Evolutionary conservation across 2,113 vertebrate genomes (phyloP), one percentile per base, ranked within the genome.

Genomic region (Rallus limicola): DNA sequence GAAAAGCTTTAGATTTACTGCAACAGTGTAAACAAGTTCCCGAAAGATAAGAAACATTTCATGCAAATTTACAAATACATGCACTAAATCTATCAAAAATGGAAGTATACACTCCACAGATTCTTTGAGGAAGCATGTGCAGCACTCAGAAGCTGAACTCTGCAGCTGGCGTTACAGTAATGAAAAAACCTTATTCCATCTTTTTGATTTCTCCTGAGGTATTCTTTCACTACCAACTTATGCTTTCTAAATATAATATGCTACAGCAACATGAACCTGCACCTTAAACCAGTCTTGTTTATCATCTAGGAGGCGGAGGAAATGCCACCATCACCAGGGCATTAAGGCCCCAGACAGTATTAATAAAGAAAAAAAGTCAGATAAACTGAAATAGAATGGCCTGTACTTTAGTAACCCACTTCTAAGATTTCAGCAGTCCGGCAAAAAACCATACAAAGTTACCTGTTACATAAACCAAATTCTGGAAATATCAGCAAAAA

Each of bases 351-450:
- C 79, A 87, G 77, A 40, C 56, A 96, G 96, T 88, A 97, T 92
- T 97, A 95, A 96, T 92, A 97, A 94, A 89, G 93, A 90, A 95
- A 97, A 19, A 95, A 95, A 93, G 68, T 90, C 14, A 16, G 88
- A 95, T 31, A 95, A 97, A 96, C 90, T 69, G 77, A 81, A 97
- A 96, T 63, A 81, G 95, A 95, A 96, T 63, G 90, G 84, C 88
- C 96, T 82, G 91, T 52, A 96, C 93, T 97, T 92, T 38, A 69
- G 90, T 60, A 95, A 94, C 50, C 52, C 76, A 63, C 92, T 89
- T 90, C 95, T 80, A 90, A 82, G 91, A 95, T 89, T 86, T 96
- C 88, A 64, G 65, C 74, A 88, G 70, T 92, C 84, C 28, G 16
- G 58, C 62, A 95, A 83, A 65, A 63, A 76, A 82, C 5, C 76